A percentile compares a stretch with the other conserved stretches of the same genome.
These are phyloP conservation scores for Sarotherodon lohbergeri DNA, from an alignment of 2,113 vertebrate species.

Conservation along the genomic window DNA sequence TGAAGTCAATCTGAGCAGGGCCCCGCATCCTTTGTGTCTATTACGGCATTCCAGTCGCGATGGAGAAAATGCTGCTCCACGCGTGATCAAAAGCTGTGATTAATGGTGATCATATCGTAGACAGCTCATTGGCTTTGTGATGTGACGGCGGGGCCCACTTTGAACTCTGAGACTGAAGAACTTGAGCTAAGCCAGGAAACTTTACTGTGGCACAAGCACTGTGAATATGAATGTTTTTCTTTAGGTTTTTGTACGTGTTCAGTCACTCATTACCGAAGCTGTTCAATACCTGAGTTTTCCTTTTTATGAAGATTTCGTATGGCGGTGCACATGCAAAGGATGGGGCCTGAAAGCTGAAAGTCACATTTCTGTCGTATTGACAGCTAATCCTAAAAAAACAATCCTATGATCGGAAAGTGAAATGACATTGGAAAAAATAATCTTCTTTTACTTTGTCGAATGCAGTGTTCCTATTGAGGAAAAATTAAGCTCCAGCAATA, in stretches of 20 bases:
- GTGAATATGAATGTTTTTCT: conserved; percentile 1
- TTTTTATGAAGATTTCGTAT: background rate
- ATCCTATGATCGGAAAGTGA: background rate
- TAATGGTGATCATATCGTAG: conserved; percentile 51
- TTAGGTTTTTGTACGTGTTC: background rate
- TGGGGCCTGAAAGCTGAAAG: background rate
- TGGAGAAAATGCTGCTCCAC: conserved; percentile 25
- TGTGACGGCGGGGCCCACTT: conserved; percentile 34
- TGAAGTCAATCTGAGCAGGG: conserved; percentile 47
- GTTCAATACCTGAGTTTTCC: background rate
- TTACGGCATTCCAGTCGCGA: conserved; percentile 38
- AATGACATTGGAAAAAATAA: background rate
- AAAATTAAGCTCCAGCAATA: background rate
- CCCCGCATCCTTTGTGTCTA: conserved; percentile 38
- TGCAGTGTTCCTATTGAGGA: background rate
- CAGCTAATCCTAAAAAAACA: background rate
- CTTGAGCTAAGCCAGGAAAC: conserved; percentile 27
- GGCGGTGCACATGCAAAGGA: background rate
- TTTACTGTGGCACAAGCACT: background rate
- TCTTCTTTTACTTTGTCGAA: background rate
- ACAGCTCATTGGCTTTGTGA: conserved; percentile 39
- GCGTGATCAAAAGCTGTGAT: conserved; percentile 56
- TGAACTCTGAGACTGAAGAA: conserved; percentile 40
- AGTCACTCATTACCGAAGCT: background rate
- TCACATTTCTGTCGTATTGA: background rate